Percentiles rank a stretch among this genome's conserved stretches.
phyloP scores from a whole-genome alignment of 2,888 invertebrate genomes.

The Itoplectis maculator region DNA sequence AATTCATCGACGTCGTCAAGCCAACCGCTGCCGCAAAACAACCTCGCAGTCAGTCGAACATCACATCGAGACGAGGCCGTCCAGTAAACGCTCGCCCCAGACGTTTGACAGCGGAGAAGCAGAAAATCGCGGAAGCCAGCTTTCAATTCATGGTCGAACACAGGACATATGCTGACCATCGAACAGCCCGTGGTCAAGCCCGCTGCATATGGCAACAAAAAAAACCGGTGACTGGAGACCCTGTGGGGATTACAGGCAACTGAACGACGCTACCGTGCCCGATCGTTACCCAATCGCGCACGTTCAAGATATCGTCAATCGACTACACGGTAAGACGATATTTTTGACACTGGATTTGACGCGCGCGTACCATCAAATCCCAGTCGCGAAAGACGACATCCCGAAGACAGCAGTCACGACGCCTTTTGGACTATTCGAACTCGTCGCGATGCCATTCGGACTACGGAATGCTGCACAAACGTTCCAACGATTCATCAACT shows the following conservation, averaged over 20 bases:
- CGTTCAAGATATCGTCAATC: slow-evolving; percentile 71
- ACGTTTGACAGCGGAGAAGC: slow-evolving; percentile 77
- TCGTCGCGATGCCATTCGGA: slow-evolving; percentile 68
- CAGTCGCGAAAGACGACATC: slow-evolving; percentile 60
- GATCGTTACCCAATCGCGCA: slow-evolving; percentile 77
- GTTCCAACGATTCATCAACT: slow-evolving; percentile 52
- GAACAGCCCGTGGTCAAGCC: slow-evolving; percentile 81
- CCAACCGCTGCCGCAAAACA: not conserved
- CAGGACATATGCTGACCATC: slow-evolving; percentile 83
- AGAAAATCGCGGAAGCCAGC: slow-evolving; percentile 76
- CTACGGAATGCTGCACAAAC: slow-evolving; percentile 71
- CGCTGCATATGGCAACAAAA: slow-evolving; percentile 77
- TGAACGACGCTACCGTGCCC: slow-evolving; percentile 74
- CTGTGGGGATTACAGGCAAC: slow-evolving; percentile 75
- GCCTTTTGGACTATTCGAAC: slow-evolving; percentile 79
- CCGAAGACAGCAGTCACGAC: slow-evolving; percentile 75
- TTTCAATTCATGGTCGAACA: slow-evolving; percentile 77
- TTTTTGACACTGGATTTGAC: slow-evolving; percentile 59
- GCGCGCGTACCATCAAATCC: slow-evolving; percentile 53
- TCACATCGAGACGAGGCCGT: slow-evolving; percentile 79
- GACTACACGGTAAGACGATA: slow-evolving; percentile 70
- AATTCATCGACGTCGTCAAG: slow-evolving; percentile 26
- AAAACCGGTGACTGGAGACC: slow-evolving; percentile 69
- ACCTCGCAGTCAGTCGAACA: slow-evolving; percentile 62
- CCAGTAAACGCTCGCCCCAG: slow-evolving; percentile 77